A percentile compares a stretch with the other conserved stretches of the same genome.
These are phyloP conservation scores for Poeciliopsis prolifica DNA, from an alignment of 2,113 vertebrate species.

Conservation along the genomic window DNA sequence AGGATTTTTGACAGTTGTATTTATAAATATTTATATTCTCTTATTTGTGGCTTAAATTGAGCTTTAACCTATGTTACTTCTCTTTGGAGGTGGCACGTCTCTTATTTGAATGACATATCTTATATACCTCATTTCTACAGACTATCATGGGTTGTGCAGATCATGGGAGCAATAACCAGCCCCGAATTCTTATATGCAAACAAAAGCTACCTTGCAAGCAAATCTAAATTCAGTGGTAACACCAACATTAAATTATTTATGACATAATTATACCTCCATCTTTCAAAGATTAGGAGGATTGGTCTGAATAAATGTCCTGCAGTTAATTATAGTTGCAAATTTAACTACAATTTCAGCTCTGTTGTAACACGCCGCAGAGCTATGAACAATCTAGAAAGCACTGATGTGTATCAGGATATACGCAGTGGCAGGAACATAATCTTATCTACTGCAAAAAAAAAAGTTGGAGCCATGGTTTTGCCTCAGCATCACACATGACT, in stretches of 20 bases:
- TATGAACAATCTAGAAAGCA: neutral
- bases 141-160: no score
- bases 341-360: neutral
- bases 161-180: no score
- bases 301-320: neutral
- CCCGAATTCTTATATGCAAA: no score
- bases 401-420: neutral
- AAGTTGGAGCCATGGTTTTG: neutral
- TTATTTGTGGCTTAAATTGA: no score
- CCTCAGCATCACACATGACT: neutral
- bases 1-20: no score
- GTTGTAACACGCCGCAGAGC: neutral
- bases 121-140: no score
- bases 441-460: neutral
- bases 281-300: neutral
- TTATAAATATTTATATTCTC: no score
- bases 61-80: no score
- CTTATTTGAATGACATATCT: no score
- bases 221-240: neutral
- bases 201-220: no score
- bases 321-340: neutral
- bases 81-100: no score
- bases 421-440: neutral
- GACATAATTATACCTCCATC: neutral
- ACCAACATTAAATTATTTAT: neutral